These are phyloP conservation scores for Sisyra nigra DNA, from an alignment of 2,888 invertebrate species.

Conservation along the genomic window DNA sequence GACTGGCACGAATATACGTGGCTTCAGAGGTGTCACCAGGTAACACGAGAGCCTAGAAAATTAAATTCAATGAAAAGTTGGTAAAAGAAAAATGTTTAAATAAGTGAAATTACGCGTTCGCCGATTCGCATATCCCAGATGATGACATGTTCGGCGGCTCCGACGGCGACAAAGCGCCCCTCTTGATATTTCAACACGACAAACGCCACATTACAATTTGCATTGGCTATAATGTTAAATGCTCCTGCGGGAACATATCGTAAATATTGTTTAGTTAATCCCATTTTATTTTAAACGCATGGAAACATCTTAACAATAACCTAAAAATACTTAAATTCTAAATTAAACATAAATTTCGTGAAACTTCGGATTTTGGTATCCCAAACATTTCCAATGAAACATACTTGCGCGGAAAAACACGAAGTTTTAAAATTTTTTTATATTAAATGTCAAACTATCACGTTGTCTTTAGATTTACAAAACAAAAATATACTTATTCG, in stretches of 20 bases:
- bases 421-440: too few species aligned
- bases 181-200: slow-evolving; percentile 60
- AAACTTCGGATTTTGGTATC: too few species aligned
- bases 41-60: slow-evolving; percentile 52
- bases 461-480: too few species aligned
- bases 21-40: slow-evolving; percentile 69
- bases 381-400: too few species aligned
- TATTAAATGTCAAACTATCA: too few species aligned
- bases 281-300: slow-evolving; percentile 37
- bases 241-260: slow-evolving; percentile 69
- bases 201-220: slow-evolving; percentile 64
- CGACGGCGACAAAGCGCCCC: slow-evolving; percentile 77
- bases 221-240: slow-evolving; percentile 75
- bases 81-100: neutral
- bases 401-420: too few species aligned
- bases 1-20: slow-evolving; percentile 57
- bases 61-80: slow-evolving; percentile 5
- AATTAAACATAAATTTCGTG: too few species aligned
- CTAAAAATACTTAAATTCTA: too few species aligned
- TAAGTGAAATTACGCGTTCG: slow-evolving; percentile 43
- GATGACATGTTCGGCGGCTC: slow-evolving; percentile 83
- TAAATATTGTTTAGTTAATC: slow-evolving; percentile 86
- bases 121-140: slow-evolving; percentile 87
- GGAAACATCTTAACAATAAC: too few species aligned
- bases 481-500: too few species aligned